These are phyloP conservation scores for Cepphus grylle DNA, from an alignment of 2,113 vertebrate genomes.

Conservation along the genomic window DNA sequence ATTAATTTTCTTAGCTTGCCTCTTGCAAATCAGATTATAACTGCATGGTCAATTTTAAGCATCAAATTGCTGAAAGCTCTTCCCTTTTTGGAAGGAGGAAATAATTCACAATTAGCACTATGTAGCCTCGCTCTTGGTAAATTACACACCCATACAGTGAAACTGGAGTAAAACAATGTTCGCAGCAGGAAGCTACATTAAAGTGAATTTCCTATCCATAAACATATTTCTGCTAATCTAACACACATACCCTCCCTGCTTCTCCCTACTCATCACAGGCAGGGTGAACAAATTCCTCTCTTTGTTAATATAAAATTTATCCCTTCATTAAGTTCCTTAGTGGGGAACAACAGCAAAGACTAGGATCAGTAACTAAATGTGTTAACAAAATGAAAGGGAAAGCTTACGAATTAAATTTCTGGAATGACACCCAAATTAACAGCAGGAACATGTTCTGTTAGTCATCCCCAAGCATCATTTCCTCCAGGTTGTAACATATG, in stretches of 20 bases:
- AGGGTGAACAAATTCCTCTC: background rate
- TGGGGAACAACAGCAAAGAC: background rate
- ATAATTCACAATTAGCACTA: background rate
- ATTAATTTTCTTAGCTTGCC: background rate
- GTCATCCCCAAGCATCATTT: constrained; percentile 32
- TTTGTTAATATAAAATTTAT: background rate
- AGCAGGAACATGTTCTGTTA: constrained; percentile 48
- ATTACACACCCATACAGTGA: background rate
- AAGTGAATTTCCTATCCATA: background rate
- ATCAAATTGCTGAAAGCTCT: background rate
- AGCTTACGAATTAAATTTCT: background rate
- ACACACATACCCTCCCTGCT: background rate
- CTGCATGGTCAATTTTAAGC: background rate
- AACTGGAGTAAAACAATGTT: background rate
- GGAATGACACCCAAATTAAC: constrained; percentile 37
- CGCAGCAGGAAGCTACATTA: background rate
- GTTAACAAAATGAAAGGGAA: constrained; percentile 18
- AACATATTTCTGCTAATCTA: background rate
- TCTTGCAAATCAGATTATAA: background rate
- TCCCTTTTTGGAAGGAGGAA: background rate
- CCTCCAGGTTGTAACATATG: constrained; percentile 51
- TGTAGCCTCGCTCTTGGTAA: background rate
- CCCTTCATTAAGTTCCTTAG: background rate
- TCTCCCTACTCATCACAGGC: background rate
- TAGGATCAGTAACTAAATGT: background rate